Percentiles rank a stretch among this genome's conserved stretches.
Evolutionary conservation across 2,113 vertebrate species (phyloP).

Genomic region (Andinoacara biseriatus): DNA sequence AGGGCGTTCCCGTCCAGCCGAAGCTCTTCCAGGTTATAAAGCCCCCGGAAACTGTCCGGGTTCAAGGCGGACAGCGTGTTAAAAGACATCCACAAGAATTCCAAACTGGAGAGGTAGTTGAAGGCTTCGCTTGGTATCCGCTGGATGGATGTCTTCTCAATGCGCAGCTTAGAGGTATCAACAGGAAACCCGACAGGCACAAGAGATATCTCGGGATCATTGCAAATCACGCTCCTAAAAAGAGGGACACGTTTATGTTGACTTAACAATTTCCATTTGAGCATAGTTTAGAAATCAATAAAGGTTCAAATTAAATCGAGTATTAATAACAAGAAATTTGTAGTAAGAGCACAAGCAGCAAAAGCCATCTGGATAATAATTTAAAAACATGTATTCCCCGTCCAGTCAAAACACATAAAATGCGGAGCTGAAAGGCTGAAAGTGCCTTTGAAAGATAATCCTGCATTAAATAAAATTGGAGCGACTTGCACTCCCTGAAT

Average conservation of each 20-base stretch:
- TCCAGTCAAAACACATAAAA: slow-evolving; percentile 58
- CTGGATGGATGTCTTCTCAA: slow-evolving; percentile 92
- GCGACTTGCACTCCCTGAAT: slow-evolving; percentile 69
- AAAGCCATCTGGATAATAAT: slow-evolving; percentile 2
- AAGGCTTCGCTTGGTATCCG: slow-evolving; percentile 90
- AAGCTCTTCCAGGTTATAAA: slow-evolving; percentile 88
- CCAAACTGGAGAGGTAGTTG: slow-evolving; percentile 85
- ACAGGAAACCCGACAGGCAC: slow-evolving; percentile 88
- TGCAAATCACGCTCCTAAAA: slow-evolving; percentile 92
- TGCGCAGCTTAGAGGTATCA: slow-evolving; percentile 89
- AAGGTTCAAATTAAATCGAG: background rate
- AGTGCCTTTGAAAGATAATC: slow-evolving; percentile 83
- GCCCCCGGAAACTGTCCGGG: slow-evolving; percentile 84
- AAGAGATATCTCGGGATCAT: slow-evolving; percentile 91
- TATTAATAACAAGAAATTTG: background rate
- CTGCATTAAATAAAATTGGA: slow-evolving; percentile 79
- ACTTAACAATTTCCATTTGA: background rate
- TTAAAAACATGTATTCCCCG: background rate
- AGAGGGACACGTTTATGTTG: background rate
- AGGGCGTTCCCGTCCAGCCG: slow-evolving; percentile 91
- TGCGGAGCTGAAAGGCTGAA: slow-evolving; percentile 65
- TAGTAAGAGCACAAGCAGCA: background rate
- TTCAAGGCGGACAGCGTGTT: slow-evolving; percentile 87
- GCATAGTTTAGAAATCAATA: background rate
- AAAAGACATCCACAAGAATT: slow-evolving; percentile 97